A percentile compares a stretch with the other conserved stretches of the same genome.
These are phyloP conservation scores for Echinometra lucunter DNA, from an alignment of 53 echinoderm and acorn worm species.

Conservation along the genomic window DNA sequence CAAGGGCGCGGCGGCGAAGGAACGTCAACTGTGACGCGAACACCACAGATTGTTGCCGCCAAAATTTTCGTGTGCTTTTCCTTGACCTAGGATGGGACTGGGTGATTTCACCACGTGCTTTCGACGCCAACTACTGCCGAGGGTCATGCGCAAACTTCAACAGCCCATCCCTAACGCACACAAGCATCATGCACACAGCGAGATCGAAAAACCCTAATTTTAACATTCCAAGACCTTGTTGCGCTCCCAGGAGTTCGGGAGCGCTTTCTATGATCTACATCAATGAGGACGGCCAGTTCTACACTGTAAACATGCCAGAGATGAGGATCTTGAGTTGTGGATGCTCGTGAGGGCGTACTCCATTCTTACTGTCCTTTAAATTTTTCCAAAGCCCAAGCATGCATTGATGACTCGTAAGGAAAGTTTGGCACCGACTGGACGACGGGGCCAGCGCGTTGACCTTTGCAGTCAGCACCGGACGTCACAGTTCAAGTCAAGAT, in stretches of 20 bases:
- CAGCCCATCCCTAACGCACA: constrained; percentile 60
- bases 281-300: constrained; percentile 55
- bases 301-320: constrained; percentile 49
- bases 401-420: neutral
- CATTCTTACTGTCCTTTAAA: neutral
- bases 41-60: constrained; percentile 71
- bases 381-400: neutral
- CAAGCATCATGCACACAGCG: constrained; percentile 61
- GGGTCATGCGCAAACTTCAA: constrained; percentile 67
- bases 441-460: neutral
- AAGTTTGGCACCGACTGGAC: neutral
- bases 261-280: constrained; percentile 61
- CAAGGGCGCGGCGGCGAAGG: constrained; percentile 45
- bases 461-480: neutral
- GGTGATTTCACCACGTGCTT: constrained; percentile 67
- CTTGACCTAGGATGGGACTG: constrained; percentile 78
- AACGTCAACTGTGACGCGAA: constrained; percentile 63
- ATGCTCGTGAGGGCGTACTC: constrained; percentile 40
- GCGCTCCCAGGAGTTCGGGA: constrained; percentile 59
- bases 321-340: constrained; percentile 58
- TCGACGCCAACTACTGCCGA: constrained; percentile 74
- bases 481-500: neutral
- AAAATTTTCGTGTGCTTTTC: constrained; percentile 64
- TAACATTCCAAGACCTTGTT: constrained; percentile 69
- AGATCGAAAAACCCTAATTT: constrained; percentile 1